These are phyloP conservation scores for Thamnophis sirtalis DNA, from an alignment of 2,113 vertebrate species.

Conservation along the genomic window DNA sequence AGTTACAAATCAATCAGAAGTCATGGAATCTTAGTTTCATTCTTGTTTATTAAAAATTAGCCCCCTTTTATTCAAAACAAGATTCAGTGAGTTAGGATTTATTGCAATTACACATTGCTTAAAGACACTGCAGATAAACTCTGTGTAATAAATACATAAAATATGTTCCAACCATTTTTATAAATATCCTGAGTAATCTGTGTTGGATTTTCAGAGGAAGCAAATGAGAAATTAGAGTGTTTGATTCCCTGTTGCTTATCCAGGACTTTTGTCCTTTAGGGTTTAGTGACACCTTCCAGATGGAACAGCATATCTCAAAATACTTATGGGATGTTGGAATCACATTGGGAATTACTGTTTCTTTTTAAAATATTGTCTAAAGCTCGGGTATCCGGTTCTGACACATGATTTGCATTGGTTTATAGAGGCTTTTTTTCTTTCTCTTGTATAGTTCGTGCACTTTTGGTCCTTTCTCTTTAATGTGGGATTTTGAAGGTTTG, in stretches of 20 bases:
- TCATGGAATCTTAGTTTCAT: background rate
- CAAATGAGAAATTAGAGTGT: background rate
- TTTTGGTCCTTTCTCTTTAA: background rate
- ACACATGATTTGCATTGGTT: slow-evolving; percentile 40
- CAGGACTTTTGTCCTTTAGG: background rate
- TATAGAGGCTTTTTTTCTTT: background rate
- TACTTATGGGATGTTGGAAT: background rate
- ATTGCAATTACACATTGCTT: background rate
- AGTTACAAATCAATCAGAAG: background rate
- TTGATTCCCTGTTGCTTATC: background rate
- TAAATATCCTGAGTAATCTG: background rate
- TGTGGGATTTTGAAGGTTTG: slow-evolving; percentile 32
- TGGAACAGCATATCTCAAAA: background rate
- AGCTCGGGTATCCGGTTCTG: slow-evolving; percentile 17
- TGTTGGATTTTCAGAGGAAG: background rate
- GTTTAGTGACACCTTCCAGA: background rate
- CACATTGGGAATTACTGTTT: slow-evolving; percentile 12
- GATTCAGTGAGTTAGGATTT: background rate
- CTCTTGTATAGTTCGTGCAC: slow-evolving; percentile 43
- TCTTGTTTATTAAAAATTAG: background rate
- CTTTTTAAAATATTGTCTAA: slow-evolving; percentile 38
- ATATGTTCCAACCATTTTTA: background rate
- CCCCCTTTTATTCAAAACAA: background rate
- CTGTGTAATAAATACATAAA: background rate
- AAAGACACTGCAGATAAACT: background rate